Conservation (phyloP, 1,140 invertebrate species). For the Argopecten irradians region DNA sequence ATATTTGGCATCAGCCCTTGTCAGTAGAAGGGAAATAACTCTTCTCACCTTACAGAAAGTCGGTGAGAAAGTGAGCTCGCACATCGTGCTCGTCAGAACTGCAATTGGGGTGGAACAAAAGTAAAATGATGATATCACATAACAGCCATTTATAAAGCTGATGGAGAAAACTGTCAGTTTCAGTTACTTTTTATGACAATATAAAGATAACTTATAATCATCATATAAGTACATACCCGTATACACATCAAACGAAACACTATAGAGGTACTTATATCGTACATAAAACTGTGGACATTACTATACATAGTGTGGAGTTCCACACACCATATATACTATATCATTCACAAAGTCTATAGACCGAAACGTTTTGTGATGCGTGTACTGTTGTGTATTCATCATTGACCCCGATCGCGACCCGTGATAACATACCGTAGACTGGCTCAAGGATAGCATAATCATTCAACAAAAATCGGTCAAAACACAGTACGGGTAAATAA, state of each 20-base stretch:
- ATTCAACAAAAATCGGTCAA: background rate
- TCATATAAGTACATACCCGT: too few relatives aligned
- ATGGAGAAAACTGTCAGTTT: too few relatives aligned
- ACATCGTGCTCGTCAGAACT: too few relatives aligned
- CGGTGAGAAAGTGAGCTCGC: background rate
- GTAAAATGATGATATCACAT: too few relatives aligned
- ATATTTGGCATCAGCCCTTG: too few relatives aligned
- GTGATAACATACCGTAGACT: background rate
- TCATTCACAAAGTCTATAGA: background rate
- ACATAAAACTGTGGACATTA: background rate
- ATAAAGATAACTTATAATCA: too few relatives aligned
- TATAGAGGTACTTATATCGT: background rate
- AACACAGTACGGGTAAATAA: too few relatives aligned
- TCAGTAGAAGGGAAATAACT: background rate
- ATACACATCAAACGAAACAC: background rate
- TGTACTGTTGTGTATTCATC: background rate
- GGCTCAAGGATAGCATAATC: background rate
- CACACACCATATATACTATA: background rate
- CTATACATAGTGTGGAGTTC: background rate
- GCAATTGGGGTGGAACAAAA: too few relatives aligned
- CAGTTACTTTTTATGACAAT: too few relatives aligned
- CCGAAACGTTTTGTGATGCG: background rate
- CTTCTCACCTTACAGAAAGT: background rate
- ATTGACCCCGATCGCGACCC: background rate
- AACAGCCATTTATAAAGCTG: too few relatives aligned